Conservation (phyloP, 2,113 vertebrate genomes). For the Ovis aries region ARS-UI_Ramb_v3.0 NC_056064.1:48556001-48556500, state of each 20-base stretch:
- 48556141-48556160: conserved; percentile 11
- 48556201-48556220: not conserved
- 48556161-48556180: not conserved
- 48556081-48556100: not conserved
- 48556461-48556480: not conserved
- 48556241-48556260: not conserved
- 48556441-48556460: conserved; percentile 4
- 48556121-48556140: not conserved
- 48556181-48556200: not conserved
- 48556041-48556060: not conserved
- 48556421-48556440: not conserved
- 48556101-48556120: not conserved
- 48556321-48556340: not conserved
- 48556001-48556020: not conserved
- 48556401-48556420: not conserved
- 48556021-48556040: not conserved
- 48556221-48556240: not conserved
- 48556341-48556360: not conserved
- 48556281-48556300: not conserved
- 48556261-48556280: not conserved
- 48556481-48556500: not conserved
- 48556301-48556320: not conserved
- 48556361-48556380: not conserved
- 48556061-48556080: not conserved
- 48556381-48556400: not conserved